Percentiles rank a stretch among this genome's conserved stretches.
Conservation (phyloP, 2,888 invertebrate genomes). For the Coremacera marginata region DNA sequence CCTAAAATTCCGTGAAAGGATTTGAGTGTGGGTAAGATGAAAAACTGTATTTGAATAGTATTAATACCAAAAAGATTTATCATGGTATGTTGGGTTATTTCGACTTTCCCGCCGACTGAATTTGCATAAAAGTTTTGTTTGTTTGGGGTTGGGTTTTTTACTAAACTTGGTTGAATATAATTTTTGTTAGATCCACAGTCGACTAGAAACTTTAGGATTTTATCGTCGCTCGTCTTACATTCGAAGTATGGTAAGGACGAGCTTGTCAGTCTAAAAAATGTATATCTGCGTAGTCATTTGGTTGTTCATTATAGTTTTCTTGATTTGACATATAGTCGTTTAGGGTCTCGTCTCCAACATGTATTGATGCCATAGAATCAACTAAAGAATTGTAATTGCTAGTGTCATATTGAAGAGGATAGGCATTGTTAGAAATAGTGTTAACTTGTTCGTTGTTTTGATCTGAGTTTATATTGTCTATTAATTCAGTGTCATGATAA, state of each 20-base stretch:
- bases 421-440: too few species aligned
- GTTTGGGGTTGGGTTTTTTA: too few species aligned
- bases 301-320: not conserved
- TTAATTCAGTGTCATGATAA: too few species aligned
- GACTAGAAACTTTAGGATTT: not conserved
- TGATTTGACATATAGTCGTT: too few species aligned
- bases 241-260: not conserved
- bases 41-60: not conserved
- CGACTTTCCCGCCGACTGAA: not conserved
- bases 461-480: too few species aligned
- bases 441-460: too few species aligned
- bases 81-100: not conserved
- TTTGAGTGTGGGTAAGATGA: not conserved
- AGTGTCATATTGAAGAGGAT: too few species aligned
- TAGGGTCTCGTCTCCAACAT: too few species aligned
- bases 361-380: too few species aligned
- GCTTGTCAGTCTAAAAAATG: slow-evolving; percentile 2
- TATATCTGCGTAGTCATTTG: not conserved
- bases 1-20: not conserved
- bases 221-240: not conserved
- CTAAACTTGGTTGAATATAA: slow-evolving; percentile 1
- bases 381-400: too few species aligned
- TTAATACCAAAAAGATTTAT: not conserved
- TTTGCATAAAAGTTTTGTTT: not conserved
- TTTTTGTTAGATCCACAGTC: not conserved